Base-by-base conservation (phyloP, 2,113 vertebrate species). In the Solea solea region DNA sequence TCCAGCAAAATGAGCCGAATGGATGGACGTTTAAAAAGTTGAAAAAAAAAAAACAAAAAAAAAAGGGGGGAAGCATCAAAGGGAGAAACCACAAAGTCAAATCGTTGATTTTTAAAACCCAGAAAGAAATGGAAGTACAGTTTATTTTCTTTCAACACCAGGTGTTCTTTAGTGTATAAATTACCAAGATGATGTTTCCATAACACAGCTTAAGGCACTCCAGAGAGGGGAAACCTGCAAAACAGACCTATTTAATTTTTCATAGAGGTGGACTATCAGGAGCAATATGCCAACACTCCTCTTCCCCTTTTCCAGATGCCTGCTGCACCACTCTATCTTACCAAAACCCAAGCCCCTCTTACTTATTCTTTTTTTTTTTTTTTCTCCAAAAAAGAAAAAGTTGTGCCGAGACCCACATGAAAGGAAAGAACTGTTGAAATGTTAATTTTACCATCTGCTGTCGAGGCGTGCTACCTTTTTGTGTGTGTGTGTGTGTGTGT, bases 401-500 rank as follows among this genome's bases (percentile, higher is more conserved):
- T 94, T 94, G 94, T 96, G 80, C 92, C 88, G 95, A 97, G 95
- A 96, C 95, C 68, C 81, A 96, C 95, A 98, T 98, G 94, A 99
- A 98, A 98, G 95, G 93, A 90, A 92, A 91, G 91, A 97, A 93
- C 94, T 97, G 95, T 97, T 98, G 95, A 98, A 98, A 98, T 98
- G 97, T 97, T 98, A 97, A 98, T 97, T 98, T 98, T 95, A 95
- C 96, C 96, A 95, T 98, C 96, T 96, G 94, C 94, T 96, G 93
- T 96, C 93, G 95, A 96, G 95, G 93, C 95, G 94, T 94, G 95
- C 95, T 98, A 97, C 94, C 94, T 97, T 97, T 76, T 56, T 74
- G 53, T 95, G 93, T 91, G 84, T 69, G 64, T 62, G 53, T 69
- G 92, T 93, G 87, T 74, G 67, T 74, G 76, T 70, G 49, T 62